Evolutionary conservation across 2,797 vertebrate genomes (phyloP).

Genomic region (Staurois parvus): DNA sequence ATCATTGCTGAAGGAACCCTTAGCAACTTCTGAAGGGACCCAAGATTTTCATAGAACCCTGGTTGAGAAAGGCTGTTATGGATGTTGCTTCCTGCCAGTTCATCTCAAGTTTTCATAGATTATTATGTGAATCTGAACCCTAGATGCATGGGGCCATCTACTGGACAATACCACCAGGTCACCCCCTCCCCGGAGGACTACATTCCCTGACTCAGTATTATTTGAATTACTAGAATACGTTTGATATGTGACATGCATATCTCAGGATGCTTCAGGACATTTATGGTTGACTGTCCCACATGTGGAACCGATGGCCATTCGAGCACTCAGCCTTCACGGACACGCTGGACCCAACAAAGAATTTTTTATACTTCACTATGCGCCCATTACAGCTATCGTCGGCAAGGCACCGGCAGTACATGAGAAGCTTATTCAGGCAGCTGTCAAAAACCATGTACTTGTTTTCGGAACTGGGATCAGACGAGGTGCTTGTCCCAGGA

Average conservation of each 20-base stretch:
- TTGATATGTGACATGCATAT: no score
- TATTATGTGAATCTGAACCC: background rate
- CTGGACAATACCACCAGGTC: background rate
- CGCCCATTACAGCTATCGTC: background rate
- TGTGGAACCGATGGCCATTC: background rate
- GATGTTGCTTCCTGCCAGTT: no score
- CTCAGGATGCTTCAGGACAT: no score
- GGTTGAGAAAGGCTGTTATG: no score
- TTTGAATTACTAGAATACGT: no score
- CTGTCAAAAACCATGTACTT: slow-evolving; percentile 10
- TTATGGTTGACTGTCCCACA: slow-evolving; percentile 10
- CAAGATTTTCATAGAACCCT: no score
- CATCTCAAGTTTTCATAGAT: no score
- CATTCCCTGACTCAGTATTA: no score
- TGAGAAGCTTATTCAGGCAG: background rate
- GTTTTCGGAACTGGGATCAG: background rate
- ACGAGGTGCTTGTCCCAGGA: background rate
- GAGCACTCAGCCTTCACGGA: slow-evolving; percentile 7
- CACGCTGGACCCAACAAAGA: slow-evolving; percentile 4
- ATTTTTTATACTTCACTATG: background rate
- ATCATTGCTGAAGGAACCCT: no score
- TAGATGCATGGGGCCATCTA: background rate
- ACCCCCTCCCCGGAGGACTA: no score
- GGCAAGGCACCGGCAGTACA: background rate
- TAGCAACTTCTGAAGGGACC: no score